Percentiles rank a stretch among this genome's conserved stretches.
These are phyloP conservation scores for Sebastes goodei DNA, from an alignment of 2,797 vertebrate species.

Conservation along the genomic window DNA sequence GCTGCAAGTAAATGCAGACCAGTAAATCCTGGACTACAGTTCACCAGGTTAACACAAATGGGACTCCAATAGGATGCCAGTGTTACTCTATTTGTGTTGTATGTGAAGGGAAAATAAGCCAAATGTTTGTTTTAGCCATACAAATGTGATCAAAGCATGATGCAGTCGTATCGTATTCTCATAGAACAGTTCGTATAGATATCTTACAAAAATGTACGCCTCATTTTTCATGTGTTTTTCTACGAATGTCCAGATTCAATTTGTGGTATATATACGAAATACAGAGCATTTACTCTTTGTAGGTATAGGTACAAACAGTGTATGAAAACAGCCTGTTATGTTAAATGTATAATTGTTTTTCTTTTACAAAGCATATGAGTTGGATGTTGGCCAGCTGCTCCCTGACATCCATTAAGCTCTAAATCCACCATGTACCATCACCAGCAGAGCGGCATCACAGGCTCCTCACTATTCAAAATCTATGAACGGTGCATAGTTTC, in stretches of 20 bases:
- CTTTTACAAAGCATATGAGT: background rate
- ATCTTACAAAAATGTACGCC: too few relatives aligned
- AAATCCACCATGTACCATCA: background rate
- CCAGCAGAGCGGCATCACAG: background rate
- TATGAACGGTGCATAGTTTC: background rate
- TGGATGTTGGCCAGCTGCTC: background rate
- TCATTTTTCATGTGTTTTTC: too few relatives aligned
- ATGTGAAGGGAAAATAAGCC: background rate
- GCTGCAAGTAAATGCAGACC: background rate
- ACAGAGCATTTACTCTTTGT: too few relatives aligned
- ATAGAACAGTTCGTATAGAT: too few relatives aligned
- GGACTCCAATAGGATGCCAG: background rate
- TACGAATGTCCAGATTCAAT: too few relatives aligned
- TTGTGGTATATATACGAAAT: too few relatives aligned
- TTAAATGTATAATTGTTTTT: too few relatives aligned
- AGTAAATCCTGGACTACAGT: background rate
- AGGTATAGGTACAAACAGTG: too few relatives aligned
- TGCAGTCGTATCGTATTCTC: background rate
- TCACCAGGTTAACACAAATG: background rate
- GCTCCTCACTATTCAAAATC: background rate
- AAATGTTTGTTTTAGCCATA: background rate
- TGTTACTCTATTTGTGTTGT: background rate
- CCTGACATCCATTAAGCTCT: background rate
- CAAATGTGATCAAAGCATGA: background rate
- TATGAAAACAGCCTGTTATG: too few relatives aligned